phyloP scores from a whole-genome alignment of 2,113 vertebrate species.

The Bubo blakistoni region DNA sequence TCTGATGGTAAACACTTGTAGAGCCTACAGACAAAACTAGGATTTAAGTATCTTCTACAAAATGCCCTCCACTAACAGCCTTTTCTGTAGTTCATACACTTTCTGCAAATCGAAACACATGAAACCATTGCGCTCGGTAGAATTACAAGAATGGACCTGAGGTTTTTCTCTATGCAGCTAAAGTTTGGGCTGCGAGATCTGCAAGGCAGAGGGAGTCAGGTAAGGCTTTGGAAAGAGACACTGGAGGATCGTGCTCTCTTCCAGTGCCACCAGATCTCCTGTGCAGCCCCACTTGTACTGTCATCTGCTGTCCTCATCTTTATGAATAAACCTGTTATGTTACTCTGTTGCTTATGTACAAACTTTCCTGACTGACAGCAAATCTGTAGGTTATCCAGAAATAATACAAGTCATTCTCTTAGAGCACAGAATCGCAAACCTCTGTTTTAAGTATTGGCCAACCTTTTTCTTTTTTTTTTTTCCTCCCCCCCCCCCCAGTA shows the following conservation, averaged over 20 bases:
- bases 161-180: neutral
- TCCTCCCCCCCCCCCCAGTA: accelerated
- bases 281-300: neutral
- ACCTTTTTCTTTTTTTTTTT: accelerated
- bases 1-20: neutral
- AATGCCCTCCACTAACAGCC: neutral
- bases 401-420: neutral
- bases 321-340: neutral
- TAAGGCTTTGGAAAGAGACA: neutral
- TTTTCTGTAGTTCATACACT: neutral
- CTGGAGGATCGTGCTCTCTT: neutral
- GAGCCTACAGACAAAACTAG: neutral
- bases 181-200: neutral
- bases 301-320: neutral
- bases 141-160: neutral
- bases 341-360: neutral
- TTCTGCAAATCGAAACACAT: neutral
- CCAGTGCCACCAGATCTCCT: neutral
- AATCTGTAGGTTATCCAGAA: neutral
- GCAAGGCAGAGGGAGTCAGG: accelerated
- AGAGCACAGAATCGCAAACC: neutral
- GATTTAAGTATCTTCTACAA: neutral
- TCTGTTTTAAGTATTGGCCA: neutral
- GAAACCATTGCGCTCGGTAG: neutral
- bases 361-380: neutral